Conservation (phyloP, 1,140 invertebrate species). For the Calephelis virginiensis region DNA sequence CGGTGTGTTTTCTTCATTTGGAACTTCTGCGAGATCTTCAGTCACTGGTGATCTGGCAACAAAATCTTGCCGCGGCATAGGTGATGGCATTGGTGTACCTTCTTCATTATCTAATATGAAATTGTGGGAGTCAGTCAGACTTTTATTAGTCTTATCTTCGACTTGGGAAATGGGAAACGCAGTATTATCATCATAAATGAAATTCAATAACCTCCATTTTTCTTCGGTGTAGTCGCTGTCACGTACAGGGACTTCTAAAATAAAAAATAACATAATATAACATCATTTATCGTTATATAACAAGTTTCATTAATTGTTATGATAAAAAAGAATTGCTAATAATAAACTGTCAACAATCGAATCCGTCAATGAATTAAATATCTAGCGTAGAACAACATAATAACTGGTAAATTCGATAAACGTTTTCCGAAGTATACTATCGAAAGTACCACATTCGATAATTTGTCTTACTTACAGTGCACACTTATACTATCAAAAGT, state of each 20-base stretch:
- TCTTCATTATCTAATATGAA: no score
- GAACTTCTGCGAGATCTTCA: no score
- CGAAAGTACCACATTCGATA: slow-evolving; percentile 13
- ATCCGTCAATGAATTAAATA: slow-evolving; percentile 1
- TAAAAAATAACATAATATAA: slow-evolving; percentile 5
- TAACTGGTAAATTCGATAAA: slow-evolving; percentile 15
- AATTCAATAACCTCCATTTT: no score
- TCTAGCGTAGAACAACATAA: slow-evolving; percentile 8
- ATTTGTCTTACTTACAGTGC: slow-evolving; percentile 2
- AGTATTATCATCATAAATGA: no score
- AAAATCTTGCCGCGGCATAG: no score
- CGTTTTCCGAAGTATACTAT: not conserved
- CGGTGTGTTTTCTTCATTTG: no score
- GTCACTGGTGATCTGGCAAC: no score
- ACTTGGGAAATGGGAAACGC: no score
- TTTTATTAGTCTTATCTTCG: no score
- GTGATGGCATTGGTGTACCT: no score
- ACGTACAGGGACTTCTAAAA: not conserved
- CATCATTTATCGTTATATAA: not conserved
- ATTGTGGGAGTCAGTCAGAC: no score
- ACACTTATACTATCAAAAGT: slow-evolving; percentile 15
- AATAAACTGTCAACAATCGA: slow-evolving; percentile 7
- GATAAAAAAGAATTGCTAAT: not conserved
- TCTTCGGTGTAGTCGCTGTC: not conserved
- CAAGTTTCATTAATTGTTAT: not conserved